Conservation (phyloP, 2,888 invertebrate genomes). For the Drosophila diplacantha region DNA sequence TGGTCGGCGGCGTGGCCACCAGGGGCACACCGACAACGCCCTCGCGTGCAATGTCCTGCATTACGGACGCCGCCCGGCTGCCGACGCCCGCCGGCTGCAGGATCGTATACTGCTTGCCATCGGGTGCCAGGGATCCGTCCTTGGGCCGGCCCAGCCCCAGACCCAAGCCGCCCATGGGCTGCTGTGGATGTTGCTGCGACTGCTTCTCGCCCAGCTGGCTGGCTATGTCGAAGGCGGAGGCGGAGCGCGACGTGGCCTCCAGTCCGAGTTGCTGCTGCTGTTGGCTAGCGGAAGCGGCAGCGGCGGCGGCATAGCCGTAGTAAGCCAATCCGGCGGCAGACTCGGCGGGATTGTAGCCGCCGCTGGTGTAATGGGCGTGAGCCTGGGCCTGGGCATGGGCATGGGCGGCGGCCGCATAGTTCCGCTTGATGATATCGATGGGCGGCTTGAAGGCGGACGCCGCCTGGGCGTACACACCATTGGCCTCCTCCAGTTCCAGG, state of each 20-base stretch:
- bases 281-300: constrained; percentile 59
- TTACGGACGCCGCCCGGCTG: constrained; percentile 88
- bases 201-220: constrained; percentile 43
- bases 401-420: constrained; percentile 65
- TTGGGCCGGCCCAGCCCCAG: constrained; percentile 11
- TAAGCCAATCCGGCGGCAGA: constrained; percentile 56
- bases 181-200: constrained; percentile 7
- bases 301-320: constrained; percentile 68
- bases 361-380: constrained; percentile 56
- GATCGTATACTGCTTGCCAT: constrained; percentile 90
- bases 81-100: constrained; percentile 90
- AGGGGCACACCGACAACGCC: constrained; percentile 82
- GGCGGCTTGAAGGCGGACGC: constrained; percentile 90
- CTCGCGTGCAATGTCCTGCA: constrained; percentile 86
- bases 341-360: constrained; percentile 63
- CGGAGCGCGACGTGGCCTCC: constrained; percentile 33
- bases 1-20: constrained; percentile 58
- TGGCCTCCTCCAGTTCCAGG: constrained; percentile 17
- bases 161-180: not conserved
- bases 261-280: constrained; percentile 50
- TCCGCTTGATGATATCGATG: constrained; percentile 81
- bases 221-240: constrained; percentile 49
- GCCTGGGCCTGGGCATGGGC: constrained; percentile 57
- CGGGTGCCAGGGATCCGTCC: constrained; percentile 39
- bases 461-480: constrained; percentile 83